Base-by-base conservation (phyloP, 2,113 vertebrate species). In the Collichthys lucidus region DNA sequence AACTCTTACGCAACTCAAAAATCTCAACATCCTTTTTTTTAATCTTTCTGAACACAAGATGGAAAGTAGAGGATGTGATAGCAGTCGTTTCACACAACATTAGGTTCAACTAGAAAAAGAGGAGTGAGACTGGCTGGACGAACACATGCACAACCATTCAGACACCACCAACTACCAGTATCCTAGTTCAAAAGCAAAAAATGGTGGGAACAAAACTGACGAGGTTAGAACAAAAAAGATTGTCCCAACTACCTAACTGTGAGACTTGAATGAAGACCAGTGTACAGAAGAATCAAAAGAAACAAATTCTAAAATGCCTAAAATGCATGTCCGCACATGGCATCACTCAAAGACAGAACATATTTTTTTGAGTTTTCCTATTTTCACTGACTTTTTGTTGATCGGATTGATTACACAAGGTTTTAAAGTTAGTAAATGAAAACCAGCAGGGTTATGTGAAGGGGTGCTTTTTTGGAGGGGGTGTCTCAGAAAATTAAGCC, bases 91-190 rank as follows among this genome's bases (percentile, higher is more conserved):
- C 87, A 93, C 92, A 94, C 93, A 78, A 88, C 87, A 69, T 89
- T 89, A 93, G 80, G 93, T 92, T 95, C 76, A 93, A 94, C 93
- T 94, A 92, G 92, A 93, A 93, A 92, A 93, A 90, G 90, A 96
- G 95, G 94, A 93, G 96, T 89, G 96, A 92, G 89, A 93, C 95
- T 95, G 94, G 95, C 90, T 94, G 91, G 96, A 97, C 96, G 91
- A 96, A 96, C 96, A 96, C 96, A 96, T 97, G 96, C 96, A 97
- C 96, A 96, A 96, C 95, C 97, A 96, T 95, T 96, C 96, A 91
- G 95, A 97, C 95, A 95, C 94, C 95, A 97, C 83, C 95, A 93
- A 94, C 96, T 96, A 92, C 64, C 86, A 86, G 91, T 85, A 97
- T 92, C 96, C 96, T 96, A 96, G 88, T 94, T 96, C 96, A 95